Evolutionary conservation across 1,140 invertebrate genomes (phyloP), one percentile per base, ranked within the genome.

Genomic region (Acarapis woodi): DNA sequence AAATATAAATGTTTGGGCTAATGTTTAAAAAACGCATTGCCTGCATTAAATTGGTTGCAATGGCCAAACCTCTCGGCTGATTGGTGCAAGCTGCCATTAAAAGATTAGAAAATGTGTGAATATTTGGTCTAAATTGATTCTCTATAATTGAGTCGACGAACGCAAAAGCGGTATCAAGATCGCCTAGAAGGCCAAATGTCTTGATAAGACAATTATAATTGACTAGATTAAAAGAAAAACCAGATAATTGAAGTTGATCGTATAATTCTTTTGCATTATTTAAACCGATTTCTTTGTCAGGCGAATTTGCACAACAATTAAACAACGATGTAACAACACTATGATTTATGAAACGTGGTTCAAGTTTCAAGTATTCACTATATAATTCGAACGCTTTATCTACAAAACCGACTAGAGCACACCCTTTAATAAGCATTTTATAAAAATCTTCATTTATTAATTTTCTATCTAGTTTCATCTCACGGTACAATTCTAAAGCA

Each of bases 151-250:
- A 71, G 59, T 88, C 77, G 8, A 73, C 69, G 36, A 87, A 49
- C 48, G 62, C 44, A 57, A 83, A 83, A 4, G 78, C 73, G 34
- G 64, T 68, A 33, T 62, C 40, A 10, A 80, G 47, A 51, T 79
- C 67, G 4, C 71, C 70, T 57, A 73, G 73, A 42, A 68, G 56
- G 3, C 74, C 76, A 62, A 76, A 90, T 3, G 77, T 75, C 62
- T 82, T 87, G 6, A 88, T 73, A 67, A 87, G 71, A 3, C 71
- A 64, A 63, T 82, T 71, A 45, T 78, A 85, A 50, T 73, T 76
- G 3, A 66, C 66, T 1, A 66, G 48, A 54, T 80, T 83, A 2
- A 73, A 63, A 32, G 63, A 48, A 44, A 68, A 57, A 4, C 62
- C 59, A n/a, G n/a, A n/a, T n/a, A n/a, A n/a, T 47, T 71, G 73